Evolutionary conservation across 2,888 invertebrate species (phyloP), one percentile per base, ranked within the genome.

Genomic region (Leptinotarsa peninsularis): DNA sequence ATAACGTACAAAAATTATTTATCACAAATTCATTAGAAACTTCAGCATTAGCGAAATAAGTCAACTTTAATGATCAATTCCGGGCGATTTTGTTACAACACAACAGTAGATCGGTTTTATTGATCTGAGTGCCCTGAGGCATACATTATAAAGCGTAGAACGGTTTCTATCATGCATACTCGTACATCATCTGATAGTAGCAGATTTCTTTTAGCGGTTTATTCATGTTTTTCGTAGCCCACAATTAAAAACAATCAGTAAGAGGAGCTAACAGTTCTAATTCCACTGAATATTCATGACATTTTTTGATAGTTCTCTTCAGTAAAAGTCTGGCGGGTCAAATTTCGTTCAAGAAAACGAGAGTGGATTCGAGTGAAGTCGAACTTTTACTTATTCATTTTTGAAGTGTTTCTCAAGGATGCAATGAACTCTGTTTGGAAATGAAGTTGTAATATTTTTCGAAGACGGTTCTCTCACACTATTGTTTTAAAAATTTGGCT

Each of bases 251-350:
- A 33, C 5, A 7, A 33, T n/a, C 43, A 33, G 63, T n/a, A 43
- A 33, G 15, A 10, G 63, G n/a, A 43, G 33, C 33, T 43, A 63
- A 43, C 43, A 63, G 43, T 33, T n/a, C 63, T 63, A 63, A 63
- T 63, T 63, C 63, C 14, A n/a, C n/a, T 63, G 43, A 63, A 63
- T 63, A 63, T 63, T 63, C 63, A 63, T 63, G 63, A 43, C 43
- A 27, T 43, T 17, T 63, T 63, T n/a, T 33, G 33, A 63, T 63
- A 27, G 27, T 63, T 63, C 33, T 17, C 63, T 63, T 17, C 63
- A 43, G 63, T 63, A 63, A 63, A 63, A 63, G 63, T 63, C 33
- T 15, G 33, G n/a, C 63, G 5, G 33, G 18, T 63, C 17, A 17
- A 63, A 33, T 63, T 33, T 63, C 63, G 13, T 63, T 63, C 17